Base-by-base conservation (phyloP, 2,113 vertebrate species). In the Apteryx owenii region DNA sequence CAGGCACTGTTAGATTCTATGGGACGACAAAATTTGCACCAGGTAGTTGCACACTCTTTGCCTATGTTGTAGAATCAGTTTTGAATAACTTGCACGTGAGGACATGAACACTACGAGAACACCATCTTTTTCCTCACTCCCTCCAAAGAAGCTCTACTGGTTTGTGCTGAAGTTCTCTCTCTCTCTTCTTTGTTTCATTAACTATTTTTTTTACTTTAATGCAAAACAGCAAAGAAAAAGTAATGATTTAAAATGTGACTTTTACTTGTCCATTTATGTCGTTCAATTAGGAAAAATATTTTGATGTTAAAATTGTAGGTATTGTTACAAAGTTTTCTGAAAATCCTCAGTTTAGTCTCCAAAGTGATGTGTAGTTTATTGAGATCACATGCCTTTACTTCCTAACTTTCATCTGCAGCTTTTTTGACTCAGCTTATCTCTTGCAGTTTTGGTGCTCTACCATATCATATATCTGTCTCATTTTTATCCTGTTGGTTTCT, bases 1-100 rank as follows among this genome's bases (percentile, higher is more conserved):
- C 98, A 5, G 99, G 99, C 21, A 98, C 98, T 12, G 98, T 99
- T 54, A 98, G 98, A 48, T 99, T 99, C 96, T 98, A 96, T 54
- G 99, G 99, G 78, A 99, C 98, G 42, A 99, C 99, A 56, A 99
- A 96, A 97, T 99, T 99, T 95, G 99, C 99, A 92, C 99, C 99
- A 98, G 99, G 99, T 99, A 96, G 82, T 78, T 77, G 72, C 33
- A 60, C 69, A 9, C 4, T 82, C 68, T 16, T 50, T 53, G 15
- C 42, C 5, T 48, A 3, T 22, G 4, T 46, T 51, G 17, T 70
- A 54, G 53, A 40, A 81, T 64, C 10, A n/a, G 1, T 66, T 14
- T 7, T 19, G 50, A 54, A 42, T 40, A 54, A 9, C 2, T 72
- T 80, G 36, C 3, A 9, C 42, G 22, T 54, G 50, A 79, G 40